Evolutionary conservation across 92 coral and sea anemone genomes (phyloP).

Genomic region (Micromussa lordhowensis): DNA sequence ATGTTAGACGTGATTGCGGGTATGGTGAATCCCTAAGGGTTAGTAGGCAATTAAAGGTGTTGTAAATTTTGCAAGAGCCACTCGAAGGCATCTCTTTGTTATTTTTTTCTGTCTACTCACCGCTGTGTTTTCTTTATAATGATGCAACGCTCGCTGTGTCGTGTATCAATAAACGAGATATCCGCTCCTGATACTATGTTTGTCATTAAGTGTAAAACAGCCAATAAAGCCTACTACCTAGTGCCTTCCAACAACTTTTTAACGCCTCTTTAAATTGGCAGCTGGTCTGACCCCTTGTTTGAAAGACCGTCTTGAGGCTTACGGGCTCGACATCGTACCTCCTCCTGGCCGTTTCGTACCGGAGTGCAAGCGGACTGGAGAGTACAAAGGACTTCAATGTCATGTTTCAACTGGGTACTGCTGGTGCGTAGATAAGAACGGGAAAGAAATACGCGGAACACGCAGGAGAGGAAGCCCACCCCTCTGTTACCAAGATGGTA

Average conservation of each 20-base stretch:
- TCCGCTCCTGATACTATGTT: too few species aligned
- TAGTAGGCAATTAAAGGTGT: too few species aligned
- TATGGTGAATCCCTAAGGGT: too few species aligned
- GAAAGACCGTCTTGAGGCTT: slow-evolving; percentile 72
- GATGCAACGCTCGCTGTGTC: too few species aligned
- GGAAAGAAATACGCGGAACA: slow-evolving; percentile 82
- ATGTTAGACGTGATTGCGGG: too few species aligned
- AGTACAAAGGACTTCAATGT: slow-evolving; percentile 83
- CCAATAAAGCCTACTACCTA: not conserved
- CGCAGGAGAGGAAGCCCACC: slow-evolving; percentile 69
- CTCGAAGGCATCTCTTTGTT: too few species aligned
- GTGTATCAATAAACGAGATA: too few species aligned
- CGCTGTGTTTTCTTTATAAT: too few species aligned
- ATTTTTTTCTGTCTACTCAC: too few species aligned
- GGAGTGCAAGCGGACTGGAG: slow-evolving; percentile 74
- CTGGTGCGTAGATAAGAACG: slow-evolving; percentile 77
- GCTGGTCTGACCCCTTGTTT: slow-evolving; percentile 85
- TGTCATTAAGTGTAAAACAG: too few species aligned
- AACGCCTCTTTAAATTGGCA: not conserved
- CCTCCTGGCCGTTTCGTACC: slow-evolving; percentile 75
- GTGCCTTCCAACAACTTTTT: not conserved
- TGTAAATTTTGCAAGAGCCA: too few species aligned
- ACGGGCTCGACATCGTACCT: slow-evolving; percentile 48
- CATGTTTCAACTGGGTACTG: slow-evolving; percentile 58
- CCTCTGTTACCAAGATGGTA: slow-evolving; percentile 67